Conservation (phyloP, 2,113 vertebrate species). For the Cryptotis parvus region DNA sequence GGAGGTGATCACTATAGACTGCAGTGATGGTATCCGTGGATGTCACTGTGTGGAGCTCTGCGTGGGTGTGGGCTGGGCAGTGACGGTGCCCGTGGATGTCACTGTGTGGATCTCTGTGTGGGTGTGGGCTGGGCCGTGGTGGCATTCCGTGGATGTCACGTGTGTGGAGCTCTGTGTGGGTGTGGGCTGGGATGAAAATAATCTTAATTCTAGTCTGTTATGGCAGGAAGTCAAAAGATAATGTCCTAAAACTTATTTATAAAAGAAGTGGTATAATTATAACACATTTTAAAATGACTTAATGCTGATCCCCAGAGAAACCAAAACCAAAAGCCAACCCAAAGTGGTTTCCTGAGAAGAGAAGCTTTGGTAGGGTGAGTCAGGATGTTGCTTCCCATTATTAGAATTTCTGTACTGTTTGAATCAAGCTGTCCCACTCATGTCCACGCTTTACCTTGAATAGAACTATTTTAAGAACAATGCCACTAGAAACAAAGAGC, state of each 20-base stretch:
- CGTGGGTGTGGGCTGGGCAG: neutral
- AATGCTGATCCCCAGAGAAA: neutral
- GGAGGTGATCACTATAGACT: neutral
- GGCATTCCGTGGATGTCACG: no score
- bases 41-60: neutral
- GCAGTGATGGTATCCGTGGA: neutral
- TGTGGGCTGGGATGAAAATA: neutral
- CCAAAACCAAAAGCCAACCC: neutral
- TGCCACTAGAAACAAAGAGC: slow-evolving; percentile 23
- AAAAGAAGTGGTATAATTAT: neutral
- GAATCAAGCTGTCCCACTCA: neutral
- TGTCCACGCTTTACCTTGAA: slow-evolving; percentile 35
- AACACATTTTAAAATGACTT: neutral
- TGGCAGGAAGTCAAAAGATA: neutral
- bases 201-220: neutral
- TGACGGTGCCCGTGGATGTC: no score
- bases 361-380: neutral
- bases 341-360: neutral
- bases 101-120: no score
- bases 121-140: no score
- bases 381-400: neutral
- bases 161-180: neutral
- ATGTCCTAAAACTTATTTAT: neutral
- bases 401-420: neutral
- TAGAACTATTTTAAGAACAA: slow-evolving; percentile 29